Conservation (phyloP, 2,888 invertebrate species). For the Xylocampa areola region DNA sequence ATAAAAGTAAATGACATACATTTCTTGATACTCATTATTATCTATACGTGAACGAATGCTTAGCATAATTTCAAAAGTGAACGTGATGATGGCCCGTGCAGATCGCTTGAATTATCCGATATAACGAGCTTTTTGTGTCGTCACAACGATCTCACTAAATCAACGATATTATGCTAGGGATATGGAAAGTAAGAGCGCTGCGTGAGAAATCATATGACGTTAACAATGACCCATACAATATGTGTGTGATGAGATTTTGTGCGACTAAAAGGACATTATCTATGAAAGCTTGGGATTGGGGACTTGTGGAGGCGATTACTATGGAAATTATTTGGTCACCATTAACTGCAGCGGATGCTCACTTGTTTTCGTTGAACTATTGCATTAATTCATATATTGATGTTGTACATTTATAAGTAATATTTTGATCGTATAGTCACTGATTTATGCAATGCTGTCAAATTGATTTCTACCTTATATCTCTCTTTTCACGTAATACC, state of each 20-base stretch:
- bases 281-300: constrained; percentile 21
- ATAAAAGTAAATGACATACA: constrained; percentile 9
- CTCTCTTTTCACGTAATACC: no score
- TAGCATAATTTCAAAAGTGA: constrained; percentile 29
- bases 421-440: no score
- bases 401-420: no score
- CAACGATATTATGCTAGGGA: constrained; percentile 58
- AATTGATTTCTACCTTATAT: no score
- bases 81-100: constrained; percentile 57
- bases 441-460: no score
- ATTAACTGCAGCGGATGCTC: no score
- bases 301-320: not conserved
- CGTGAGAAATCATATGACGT: constrained; percentile 68
- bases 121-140: constrained; percentile 71
- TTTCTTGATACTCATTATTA: constrained; percentile 15
- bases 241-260: constrained; percentile 33
- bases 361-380: no score
- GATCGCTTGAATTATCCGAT: constrained; percentile 66
- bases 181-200: constrained; percentile 73
- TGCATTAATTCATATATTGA: no score
- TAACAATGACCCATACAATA: constrained; percentile 69
- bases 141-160: constrained; percentile 63
- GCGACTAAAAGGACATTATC: constrained; percentile 18
- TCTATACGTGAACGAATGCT: constrained; percentile 30
- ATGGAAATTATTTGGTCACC: not conserved